Percentiles rank a stretch among this genome's conserved stretches.
Conservation (phyloP, 2,797 vertebrate genomes). For the Pseudocheirus occidentalis region DNA sequence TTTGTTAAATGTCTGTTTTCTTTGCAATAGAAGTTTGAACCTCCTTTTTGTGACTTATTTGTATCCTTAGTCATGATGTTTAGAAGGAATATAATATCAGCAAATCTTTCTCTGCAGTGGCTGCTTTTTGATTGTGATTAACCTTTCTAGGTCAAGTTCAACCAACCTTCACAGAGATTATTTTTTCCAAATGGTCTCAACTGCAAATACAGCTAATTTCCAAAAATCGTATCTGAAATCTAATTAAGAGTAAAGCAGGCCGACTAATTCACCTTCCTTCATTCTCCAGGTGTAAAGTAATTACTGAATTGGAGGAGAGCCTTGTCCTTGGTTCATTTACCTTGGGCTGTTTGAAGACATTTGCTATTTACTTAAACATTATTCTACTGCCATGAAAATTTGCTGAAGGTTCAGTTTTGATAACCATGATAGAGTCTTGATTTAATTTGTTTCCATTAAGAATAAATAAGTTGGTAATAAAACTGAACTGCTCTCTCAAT, state of each 20-base stretch:
- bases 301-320: neutral
- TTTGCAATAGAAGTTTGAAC: neutral
- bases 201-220: neutral
- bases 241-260: neutral
- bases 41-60: neutral
- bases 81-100: neutral
- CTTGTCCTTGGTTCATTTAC: conserved; percentile 1
- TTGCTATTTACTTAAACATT: conserved; percentile 11
- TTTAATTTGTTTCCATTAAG: neutral
- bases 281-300: conserved; percentile 3
- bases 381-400: neutral
- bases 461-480: conserved; percentile 4
- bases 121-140: neutral
- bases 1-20: neutral
- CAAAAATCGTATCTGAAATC: neutral
- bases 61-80: neutral
- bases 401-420: neutral
- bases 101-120: neutral
- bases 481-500: neutral
- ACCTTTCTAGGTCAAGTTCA: neutral
- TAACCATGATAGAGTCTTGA: neutral
- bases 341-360: neutral
- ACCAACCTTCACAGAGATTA: neutral
- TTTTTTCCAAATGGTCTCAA: neutral
- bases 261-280: neutral